Conservation (phyloP, 2,113 vertebrate genomes). For the Lichenostomus cassidix region DNA sequence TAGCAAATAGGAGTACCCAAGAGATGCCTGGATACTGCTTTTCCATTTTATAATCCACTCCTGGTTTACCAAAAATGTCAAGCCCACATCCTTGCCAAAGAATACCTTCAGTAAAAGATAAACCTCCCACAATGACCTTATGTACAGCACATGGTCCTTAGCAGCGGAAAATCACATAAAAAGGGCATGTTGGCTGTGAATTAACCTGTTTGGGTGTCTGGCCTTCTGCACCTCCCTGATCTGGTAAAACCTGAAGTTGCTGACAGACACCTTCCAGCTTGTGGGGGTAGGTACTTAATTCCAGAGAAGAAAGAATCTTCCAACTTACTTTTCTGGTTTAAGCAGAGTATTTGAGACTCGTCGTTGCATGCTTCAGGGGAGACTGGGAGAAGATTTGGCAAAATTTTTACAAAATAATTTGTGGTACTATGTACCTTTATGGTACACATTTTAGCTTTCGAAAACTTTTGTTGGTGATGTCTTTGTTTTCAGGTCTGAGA, state of each 20-base stretch:
- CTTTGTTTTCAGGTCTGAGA: not conserved
- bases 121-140: not conserved
- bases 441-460: not conserved
- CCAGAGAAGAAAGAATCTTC: not conserved
- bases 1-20: not conserved
- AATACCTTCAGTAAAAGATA: not conserved
- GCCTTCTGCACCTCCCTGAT: not conserved
- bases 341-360: not conserved
- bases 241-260: not conserved
- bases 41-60: not conserved
- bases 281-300: not conserved
- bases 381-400: not conserved
- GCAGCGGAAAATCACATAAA: not conserved
- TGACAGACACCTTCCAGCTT: not conserved
- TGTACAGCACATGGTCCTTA: not conserved
- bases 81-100: not conserved
- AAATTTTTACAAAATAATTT: not conserved
- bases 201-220: not conserved
- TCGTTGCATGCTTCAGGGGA: not conserved
- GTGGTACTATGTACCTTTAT: not conserved
- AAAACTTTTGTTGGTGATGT: not conserved
- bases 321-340: not conserved
- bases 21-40: not conserved
- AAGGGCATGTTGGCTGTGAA: not conserved
- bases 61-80: not conserved